Evolutionary conservation across 2,888 invertebrate genomes (phyloP).

Genomic region (Microctonus aethiopoides): DNA sequence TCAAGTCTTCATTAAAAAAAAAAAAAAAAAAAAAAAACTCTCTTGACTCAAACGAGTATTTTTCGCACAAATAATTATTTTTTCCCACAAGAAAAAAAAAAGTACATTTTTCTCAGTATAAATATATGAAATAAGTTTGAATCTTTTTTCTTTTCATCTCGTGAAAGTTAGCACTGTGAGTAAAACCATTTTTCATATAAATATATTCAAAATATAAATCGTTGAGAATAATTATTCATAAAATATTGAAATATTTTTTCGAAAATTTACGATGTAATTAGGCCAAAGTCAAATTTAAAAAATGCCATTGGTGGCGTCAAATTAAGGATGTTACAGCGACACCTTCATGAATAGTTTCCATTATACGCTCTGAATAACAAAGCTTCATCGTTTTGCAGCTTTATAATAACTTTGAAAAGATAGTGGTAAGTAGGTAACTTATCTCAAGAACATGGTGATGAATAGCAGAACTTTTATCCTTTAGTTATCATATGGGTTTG

Average conservation of each 20-base stretch:
- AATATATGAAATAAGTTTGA: neutral
- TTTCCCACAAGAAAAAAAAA: too few species aligned
- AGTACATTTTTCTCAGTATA: neutral
- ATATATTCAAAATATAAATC: neutral
- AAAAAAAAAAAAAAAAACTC: too few species aligned
- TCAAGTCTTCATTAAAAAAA: too few species aligned
- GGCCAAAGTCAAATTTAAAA: neutral
- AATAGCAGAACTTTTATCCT: conserved; percentile 41
- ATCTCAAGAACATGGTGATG: conserved; percentile 38
- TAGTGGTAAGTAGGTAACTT: conserved; percentile 38
- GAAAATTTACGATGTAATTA: neutral
- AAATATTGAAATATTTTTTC: neutral
- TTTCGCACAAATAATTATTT: too few species aligned
- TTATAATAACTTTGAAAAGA: conserved; percentile 39
- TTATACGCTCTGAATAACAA: conserved; percentile 18
- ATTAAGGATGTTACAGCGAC: conserved; percentile 16
- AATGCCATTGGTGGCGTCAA: neutral
- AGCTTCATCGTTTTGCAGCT: conserved; percentile 20
- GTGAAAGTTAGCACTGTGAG: neutral
- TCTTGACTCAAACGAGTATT: too few species aligned
- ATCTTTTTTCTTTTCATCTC: neutral
- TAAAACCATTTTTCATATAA: neutral
- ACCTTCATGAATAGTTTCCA: conserved; percentile 23
- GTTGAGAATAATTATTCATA: neutral
- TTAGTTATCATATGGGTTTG: conserved; percentile 33